Base-by-base conservation (phyloP, 1,140 invertebrate species). In the Ips nitidus region DNA sequence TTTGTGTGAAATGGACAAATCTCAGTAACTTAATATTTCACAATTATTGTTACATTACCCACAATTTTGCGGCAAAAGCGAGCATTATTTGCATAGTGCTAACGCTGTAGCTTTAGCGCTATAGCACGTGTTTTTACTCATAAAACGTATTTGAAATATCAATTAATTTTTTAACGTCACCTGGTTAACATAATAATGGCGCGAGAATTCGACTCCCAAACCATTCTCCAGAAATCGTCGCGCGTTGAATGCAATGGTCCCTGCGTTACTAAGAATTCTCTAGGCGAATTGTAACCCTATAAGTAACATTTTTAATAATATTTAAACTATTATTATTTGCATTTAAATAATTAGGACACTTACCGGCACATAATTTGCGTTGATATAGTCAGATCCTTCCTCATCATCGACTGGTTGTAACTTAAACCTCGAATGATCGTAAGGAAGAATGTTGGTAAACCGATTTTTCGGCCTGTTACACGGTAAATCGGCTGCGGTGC, bases 191-290 rank as follows among this genome's bases (percentile, higher is more conserved):
- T 99, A 1, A 98, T 94, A 74, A 98, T 94, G n/a, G 95, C 94
- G 66, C 94, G 86, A 38, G 93, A 94, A 77, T 96, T 95, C 66
- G 94, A 94, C 81, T 98, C 96, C 95, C 96, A 98, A 75, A 95
- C 91, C 96, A 98, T 98, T 71, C 95, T 86, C 97, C 97, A 99
- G 84, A 99, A 98, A 82, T 99, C 97, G 79, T 97, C 95, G 52
- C 96, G 86, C 0, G 97, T 99, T 52, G 93, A 94, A 80, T 96
- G 95, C 71, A 98, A 81, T 5, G 97, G 96, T 40, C 98, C 98
- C 87, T 99, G 95, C 1, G 95, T 97, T 3, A 97, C 95, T 60
- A 98, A 94, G 82, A 98, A 99, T 82, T 98, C 97, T 37, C 95
- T 83, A 2, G 94, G 94, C 5, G 94, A 97, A 82, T 94, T 97